Conservation (phyloP, 1,140 invertebrate species). For the Neodiprion virginianus region DNA sequence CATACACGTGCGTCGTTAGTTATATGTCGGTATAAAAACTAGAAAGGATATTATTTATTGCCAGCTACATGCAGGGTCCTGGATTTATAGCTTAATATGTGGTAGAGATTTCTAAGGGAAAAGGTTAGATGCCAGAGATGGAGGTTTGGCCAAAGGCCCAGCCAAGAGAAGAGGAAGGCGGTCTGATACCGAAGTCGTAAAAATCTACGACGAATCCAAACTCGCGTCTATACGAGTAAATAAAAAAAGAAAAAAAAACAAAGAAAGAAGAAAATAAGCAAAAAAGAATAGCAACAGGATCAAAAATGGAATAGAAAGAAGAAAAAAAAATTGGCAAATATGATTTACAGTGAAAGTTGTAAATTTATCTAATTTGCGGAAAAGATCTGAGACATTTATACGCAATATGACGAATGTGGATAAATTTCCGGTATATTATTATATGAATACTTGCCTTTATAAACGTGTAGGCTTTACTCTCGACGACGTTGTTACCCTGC, state of each 20-base stretch:
- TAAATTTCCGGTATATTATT: no score
- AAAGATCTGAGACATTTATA: no score
- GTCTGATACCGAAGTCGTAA: no score
- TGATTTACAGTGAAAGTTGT: no score
- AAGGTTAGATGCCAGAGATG: background rate
- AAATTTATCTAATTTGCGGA: no score
- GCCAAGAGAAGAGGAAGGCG: background rate
- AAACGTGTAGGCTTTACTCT: conserved; percentile 54
- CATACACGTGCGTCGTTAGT: background rate
- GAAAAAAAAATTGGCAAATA: no score
- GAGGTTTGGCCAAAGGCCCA: background rate
- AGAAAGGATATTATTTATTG: conserved; percentile 9
- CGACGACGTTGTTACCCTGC: conserved; percentile 41
- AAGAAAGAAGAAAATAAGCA: background rate
- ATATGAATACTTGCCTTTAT: conserved; percentile 44
- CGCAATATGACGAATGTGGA: no score
- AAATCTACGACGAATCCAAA: background rate
- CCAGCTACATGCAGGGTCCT: background rate
- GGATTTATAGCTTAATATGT: conserved; percentile 13
- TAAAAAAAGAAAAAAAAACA: background rate
- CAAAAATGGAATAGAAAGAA: no score
- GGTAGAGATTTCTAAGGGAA: background rate
- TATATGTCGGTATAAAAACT: background rate
- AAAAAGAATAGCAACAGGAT: no score
- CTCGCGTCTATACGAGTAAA: background rate